These are phyloP conservation scores for Nesometra sesokonis DNA, from an alignment of 35 echinoderm and acorn worm genomes.

Conservation along the genomic window DNA sequence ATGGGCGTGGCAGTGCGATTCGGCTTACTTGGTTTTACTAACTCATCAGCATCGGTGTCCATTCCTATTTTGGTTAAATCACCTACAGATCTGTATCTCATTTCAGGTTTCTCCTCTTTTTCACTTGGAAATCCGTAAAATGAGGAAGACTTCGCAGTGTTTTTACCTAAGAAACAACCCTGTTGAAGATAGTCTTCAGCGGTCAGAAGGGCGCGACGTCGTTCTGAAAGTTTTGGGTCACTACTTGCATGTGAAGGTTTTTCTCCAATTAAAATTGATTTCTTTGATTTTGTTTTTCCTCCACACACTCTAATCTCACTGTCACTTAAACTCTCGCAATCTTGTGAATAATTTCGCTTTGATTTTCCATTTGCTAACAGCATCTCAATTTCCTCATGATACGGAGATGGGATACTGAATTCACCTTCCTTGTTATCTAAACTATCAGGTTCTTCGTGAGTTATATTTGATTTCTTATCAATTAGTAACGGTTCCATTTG, in stretches of 20 bases:
- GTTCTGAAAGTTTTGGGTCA: neutral
- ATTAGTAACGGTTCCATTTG: neutral
- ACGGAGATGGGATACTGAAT: neutral
- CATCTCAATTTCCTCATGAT: neutral
- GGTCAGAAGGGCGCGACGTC: neutral
- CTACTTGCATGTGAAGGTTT: neutral
- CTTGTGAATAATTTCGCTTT: neutral
- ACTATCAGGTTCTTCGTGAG: neutral
- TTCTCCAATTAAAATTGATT: neutral
- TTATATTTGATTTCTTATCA: neutral
- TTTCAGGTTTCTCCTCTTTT: slow-evolving; percentile 32
- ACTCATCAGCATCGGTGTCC: neutral
- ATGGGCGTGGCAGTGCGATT: slow-evolving; percentile 16
- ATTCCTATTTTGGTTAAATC: slow-evolving; percentile 62
- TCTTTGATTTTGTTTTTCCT: neutral
- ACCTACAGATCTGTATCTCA: slow-evolving; percentile 59
- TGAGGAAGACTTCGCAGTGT: neutral
- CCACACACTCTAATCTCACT: neutral
- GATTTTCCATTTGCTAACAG: neutral
- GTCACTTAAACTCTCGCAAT: neutral
- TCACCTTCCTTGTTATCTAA: neutral
- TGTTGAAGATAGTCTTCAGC: neutral
- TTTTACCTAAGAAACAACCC: neutral
- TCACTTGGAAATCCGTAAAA: neutral
- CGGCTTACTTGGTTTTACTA: neutral